These are phyloP conservation scores for Sander lucioperca DNA, from an alignment of 2,113 vertebrate species.

Conservation along the genomic window DNA sequence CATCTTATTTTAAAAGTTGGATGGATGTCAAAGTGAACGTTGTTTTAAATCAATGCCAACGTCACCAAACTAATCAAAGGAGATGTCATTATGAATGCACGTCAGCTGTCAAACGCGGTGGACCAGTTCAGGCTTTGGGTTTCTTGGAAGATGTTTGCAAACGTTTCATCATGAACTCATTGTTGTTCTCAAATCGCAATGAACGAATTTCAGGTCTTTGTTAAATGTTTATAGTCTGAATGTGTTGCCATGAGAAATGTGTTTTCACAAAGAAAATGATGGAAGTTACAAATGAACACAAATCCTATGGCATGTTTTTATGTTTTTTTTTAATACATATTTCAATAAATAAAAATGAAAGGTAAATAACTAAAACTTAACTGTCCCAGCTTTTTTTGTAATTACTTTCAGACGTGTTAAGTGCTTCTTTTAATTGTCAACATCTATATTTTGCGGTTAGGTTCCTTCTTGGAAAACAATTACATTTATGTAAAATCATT, in stretches of 20 bases:
- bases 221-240: neutral
- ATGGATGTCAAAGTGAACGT: neutral
- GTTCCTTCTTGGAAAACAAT: neutral
- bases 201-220: neutral
- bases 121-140: neutral
- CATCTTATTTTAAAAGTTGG: neutral
- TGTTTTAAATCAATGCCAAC: neutral
- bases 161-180: neutral
- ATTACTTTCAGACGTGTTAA: neutral
- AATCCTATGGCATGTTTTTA: neutral
- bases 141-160: neutral
- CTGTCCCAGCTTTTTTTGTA: neutral
- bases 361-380: neutral
- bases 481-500: neutral
- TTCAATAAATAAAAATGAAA: neutral
- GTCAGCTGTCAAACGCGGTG: neutral
- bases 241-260: neutral
- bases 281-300: neutral
- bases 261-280: neutral
- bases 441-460: neutral
- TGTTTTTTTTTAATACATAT: neutral
- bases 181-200: neutral
- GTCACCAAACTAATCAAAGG: neutral
- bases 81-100: neutral
- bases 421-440: neutral